phyloP scores from a whole-genome alignment of 2,888 invertebrate genomes.

The Eupithecia abbreviata region DNA sequence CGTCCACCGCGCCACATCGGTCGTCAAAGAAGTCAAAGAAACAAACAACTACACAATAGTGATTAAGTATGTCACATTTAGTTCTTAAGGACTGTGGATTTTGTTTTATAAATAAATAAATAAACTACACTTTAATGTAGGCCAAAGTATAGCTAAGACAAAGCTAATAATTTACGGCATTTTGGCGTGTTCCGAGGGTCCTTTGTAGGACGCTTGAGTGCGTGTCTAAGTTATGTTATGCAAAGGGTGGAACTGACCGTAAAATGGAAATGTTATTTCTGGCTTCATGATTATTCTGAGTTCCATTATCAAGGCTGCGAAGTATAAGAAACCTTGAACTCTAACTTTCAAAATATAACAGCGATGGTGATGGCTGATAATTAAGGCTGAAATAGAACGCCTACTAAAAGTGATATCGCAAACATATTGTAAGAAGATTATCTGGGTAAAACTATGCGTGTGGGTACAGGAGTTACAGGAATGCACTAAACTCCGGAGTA shows the following conservation, averaged over 20 bases:
- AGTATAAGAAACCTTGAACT: neutral
- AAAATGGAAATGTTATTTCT: neutral
- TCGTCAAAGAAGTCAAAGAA: too few relatives aligned
- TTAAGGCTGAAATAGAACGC: neutral
- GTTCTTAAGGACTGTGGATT: too few relatives aligned
- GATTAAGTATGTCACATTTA: too few relatives aligned
- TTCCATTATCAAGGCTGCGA: neutral
- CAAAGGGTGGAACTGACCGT: neutral
- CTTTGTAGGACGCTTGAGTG: neutral
- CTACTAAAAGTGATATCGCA: neutral
- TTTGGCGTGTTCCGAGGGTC: neutral
- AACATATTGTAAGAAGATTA: neutral
- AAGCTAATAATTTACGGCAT: neutral
- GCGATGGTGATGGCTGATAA: too few relatives aligned
- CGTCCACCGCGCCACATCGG: too few relatives aligned
- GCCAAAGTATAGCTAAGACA: too few relatives aligned
- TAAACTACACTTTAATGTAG: too few relatives aligned
- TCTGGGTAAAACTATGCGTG: neutral
- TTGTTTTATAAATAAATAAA: too few relatives aligned
- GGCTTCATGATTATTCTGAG: neutral
- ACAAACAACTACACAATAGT: too few relatives aligned
- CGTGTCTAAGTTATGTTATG: neutral
- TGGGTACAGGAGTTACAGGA: neutral
- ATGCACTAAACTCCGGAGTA: neutral
- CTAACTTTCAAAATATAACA: neutral